phyloP scores from a whole-genome alignment of 2,888 invertebrate genomes.

The Poecilobothrus nobilitatus region DNA sequence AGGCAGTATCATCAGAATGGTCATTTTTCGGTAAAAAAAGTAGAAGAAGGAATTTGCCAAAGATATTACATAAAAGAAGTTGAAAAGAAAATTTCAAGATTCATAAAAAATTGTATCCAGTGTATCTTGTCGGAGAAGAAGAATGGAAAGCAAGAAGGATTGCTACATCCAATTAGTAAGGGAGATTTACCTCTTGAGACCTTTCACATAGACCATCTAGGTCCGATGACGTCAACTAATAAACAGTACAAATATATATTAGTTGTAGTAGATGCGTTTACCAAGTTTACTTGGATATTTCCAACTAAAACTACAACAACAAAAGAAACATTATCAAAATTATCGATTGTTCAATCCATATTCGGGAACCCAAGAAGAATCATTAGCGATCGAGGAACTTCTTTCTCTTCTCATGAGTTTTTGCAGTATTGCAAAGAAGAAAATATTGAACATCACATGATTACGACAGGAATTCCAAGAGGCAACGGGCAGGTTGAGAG shows the following conservation, averaged over 20 bases:
- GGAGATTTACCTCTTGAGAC: conserved; percentile 12
- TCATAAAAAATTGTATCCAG: background rate
- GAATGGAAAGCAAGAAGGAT: conserved; percentile 12
- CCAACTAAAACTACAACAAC: conserved; percentile 14
- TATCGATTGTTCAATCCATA: conserved; percentile 17
- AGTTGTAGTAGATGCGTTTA: conserved; percentile 15
- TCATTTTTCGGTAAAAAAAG: conserved; percentile 11
- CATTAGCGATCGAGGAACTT: conserved; percentile 12
- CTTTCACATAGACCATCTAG: conserved; percentile 16
- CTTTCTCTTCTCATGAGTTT: background rate
- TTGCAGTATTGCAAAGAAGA: background rate
- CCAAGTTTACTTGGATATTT: conserved; percentile 13
- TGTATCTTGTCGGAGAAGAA: conserved; percentile 10
- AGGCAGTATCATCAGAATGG: too few relatives aligned
- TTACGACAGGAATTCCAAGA: background rate
- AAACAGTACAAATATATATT: conserved; percentile 18
- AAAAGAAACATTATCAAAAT: conserved; percentile 16
- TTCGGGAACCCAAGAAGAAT: conserved; percentile 19
- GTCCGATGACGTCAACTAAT: conserved; percentile 18
- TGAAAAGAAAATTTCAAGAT: background rate
- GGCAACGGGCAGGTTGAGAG: too few relatives aligned
- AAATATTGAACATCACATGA: background rate
- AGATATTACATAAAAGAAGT: too few relatives aligned
- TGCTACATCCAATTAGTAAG: conserved; percentile 8
- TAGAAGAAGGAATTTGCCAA: conserved; percentile 13